A percentile compares a stretch with the other conserved stretches of the same genome.
These are phyloP conservation scores for Sparus aurata DNA, from an alignment of 2,797 vertebrate genomes.

Conservation along the genomic window DNA sequence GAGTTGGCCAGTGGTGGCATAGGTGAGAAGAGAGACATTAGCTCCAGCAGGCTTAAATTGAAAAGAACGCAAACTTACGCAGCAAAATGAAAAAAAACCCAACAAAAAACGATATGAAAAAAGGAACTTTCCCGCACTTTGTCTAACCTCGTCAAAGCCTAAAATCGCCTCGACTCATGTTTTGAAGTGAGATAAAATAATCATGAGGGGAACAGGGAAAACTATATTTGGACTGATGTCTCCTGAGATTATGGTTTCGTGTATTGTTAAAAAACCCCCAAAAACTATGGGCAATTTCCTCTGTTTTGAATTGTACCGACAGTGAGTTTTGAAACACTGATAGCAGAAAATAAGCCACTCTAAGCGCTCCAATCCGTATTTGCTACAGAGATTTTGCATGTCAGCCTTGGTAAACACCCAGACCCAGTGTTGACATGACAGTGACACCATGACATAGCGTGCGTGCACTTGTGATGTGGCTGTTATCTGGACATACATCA, in stretches of 20 bases:
- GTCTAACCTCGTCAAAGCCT: constrained; percentile 2
- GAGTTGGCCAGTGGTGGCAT: background rate
- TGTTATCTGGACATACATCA: constrained; percentile 7
- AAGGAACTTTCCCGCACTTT: background rate
- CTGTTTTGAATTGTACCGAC: background rate
- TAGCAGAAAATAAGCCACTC: background rate
- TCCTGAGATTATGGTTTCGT: constrained; percentile 6
- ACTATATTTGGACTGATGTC: constrained; percentile 3
- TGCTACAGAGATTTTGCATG: background rate
- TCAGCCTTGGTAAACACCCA: background rate
- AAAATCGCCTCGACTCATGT: constrained; percentile 6
- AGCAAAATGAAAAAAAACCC: background rate
- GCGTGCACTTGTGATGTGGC: background rate
- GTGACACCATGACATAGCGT: background rate
- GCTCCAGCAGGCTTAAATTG: background rate
- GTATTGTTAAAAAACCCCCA: no score
- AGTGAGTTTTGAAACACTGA: background rate
- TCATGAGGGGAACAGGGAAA: background rate
- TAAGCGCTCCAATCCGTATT: background rate
- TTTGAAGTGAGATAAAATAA: constrained; percentile 12
- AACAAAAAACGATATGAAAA: background rate
- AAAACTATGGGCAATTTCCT: constrained; percentile 2
- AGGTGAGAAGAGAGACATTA: background rate
- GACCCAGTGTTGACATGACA: background rate
- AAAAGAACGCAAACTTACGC: background rate